These are phyloP conservation scores for Spizaetus ornatus DNA, from an alignment of 2,113 vertebrate species.

Conservation along the genomic window DNA sequence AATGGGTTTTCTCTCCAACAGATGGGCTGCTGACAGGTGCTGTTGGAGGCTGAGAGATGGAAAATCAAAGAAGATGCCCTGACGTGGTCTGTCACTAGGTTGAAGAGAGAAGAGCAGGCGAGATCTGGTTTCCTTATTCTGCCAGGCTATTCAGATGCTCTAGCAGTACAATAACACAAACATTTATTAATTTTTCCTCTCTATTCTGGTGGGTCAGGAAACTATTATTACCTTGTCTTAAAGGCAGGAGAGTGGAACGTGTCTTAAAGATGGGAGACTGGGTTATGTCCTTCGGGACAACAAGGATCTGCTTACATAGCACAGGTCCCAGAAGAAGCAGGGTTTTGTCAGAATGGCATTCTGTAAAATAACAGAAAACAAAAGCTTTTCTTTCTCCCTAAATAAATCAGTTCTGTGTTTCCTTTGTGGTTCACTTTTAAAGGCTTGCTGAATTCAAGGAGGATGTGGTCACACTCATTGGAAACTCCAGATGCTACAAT, in stretches of 20 bases:
- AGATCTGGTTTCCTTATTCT: not conserved
- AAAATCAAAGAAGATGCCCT: not conserved
- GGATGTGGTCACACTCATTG: slow-evolving; percentile 39
- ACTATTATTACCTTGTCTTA: not conserved
- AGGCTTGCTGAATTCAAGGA: not conserved
- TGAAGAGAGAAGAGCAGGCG: not conserved
- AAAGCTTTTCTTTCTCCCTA: slow-evolving; percentile 31
- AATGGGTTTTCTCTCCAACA: not conserved
- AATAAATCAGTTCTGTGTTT: slow-evolving; percentile 24
- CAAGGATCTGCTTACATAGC: not conserved
- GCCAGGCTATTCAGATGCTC: not conserved
- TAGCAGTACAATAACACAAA: not conserved
- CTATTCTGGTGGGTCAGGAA: not conserved
- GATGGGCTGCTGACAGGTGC: slow-evolving; percentile 17
- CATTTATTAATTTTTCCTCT: not conserved
- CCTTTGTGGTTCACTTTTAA: slow-evolving; percentile 32
- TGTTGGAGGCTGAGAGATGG: not conserved
- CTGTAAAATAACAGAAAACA: slow-evolving; percentile 36
- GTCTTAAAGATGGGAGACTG: not conserved
- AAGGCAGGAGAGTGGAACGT: not conserved
- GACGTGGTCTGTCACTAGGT: not conserved
- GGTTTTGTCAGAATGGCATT: not conserved
- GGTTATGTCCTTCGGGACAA: not conserved
- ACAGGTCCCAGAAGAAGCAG: not conserved
- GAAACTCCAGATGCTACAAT: slow-evolving; percentile 35